phyloP scores from a whole-genome alignment of 1,140 invertebrate species.

The Eubasilissa regina region DNA sequence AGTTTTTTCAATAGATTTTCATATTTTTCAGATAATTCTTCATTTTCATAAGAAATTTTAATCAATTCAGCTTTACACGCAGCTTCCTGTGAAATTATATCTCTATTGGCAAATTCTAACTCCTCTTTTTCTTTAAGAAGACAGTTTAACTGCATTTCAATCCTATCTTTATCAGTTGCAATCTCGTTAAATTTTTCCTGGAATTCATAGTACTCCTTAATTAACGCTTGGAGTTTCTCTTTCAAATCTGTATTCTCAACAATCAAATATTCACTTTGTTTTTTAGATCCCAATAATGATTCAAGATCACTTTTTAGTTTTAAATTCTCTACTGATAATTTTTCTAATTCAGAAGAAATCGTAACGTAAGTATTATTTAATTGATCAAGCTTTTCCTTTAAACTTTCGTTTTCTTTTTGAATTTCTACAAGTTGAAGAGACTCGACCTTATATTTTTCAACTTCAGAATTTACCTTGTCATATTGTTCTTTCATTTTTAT shows the following conservation, averaged over 20 bases:
- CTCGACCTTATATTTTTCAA: slow-evolving; percentile 48
- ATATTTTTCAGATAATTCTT: slow-evolving; percentile 55
- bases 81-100: slow-evolving; percentile 30
- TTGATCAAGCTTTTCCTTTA: slow-evolving; percentile 51
- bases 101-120: slow-evolving; percentile 44
- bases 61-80: slow-evolving; percentile 51
- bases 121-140: slow-evolving; percentile 46
- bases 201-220: slow-evolving; percentile 52
- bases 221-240: slow-evolving; percentile 58
- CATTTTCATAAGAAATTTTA: slow-evolving; percentile 54
- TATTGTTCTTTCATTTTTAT: slow-evolving; percentile 42
- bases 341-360: slow-evolving; percentile 21
- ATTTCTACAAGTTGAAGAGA: slow-evolving; percentile 56
- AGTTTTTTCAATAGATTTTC: slow-evolving; percentile 48
- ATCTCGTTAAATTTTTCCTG: slow-evolving; percentile 53
- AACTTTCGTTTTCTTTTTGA: slow-evolving; percentile 58
- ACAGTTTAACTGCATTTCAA: slow-evolving; percentile 29
- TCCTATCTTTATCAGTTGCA: slow-evolving; percentile 39
- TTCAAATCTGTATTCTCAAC: slow-evolving; percentile 53
- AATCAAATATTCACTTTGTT: slow-evolving; percentile 26
- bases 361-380: background rate
- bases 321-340: slow-evolving; percentile 20
- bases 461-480: slow-evolving; percentile 49
- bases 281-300: slow-evolving; percentile 55
- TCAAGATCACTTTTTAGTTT: slow-evolving; percentile 44